phyloP scores from a whole-genome alignment of 2,797 vertebrate species.

The Podargus strigoides region DNA sequence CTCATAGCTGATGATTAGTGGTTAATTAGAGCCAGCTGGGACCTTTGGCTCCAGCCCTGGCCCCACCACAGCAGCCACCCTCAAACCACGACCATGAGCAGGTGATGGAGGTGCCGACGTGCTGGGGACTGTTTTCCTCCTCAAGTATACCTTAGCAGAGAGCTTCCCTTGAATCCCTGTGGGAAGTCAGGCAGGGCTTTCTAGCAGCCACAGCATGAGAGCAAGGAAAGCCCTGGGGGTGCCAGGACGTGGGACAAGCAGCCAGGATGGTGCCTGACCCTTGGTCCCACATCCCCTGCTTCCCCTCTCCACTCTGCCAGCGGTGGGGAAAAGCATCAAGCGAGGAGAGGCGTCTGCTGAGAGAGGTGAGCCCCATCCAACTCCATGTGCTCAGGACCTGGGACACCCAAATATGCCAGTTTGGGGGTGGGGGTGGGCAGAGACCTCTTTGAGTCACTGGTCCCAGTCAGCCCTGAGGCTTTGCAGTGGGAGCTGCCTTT shows the following conservation, averaged over 20 bases:
- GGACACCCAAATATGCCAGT: background rate
- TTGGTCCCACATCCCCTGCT: background rate
- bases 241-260: background rate
- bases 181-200: background rate
- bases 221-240: background rate
- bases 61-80: background rate
- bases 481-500: too few relatives aligned
- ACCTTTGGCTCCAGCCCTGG: background rate
- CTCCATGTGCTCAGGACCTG: background rate
- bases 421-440: background rate
- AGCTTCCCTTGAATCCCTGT: background rate
- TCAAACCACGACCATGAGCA: fast-evolving
- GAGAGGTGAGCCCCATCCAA: background rate
- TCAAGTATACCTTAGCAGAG: background rate
- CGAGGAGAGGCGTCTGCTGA: background rate
- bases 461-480: background rate
- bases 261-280: background rate
- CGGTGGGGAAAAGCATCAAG: background rate
- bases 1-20: background rate
- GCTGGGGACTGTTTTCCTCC: background rate
- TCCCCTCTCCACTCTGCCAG: fast-evolving
- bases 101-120: background rate
- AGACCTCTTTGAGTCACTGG: background rate
- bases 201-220: background rate
- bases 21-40: background rate